Evolutionary conservation across 2,888 invertebrate genomes (phyloP), one percentile per base, ranked within the genome.

Genomic region (Drosophila prolongata): DNA sequence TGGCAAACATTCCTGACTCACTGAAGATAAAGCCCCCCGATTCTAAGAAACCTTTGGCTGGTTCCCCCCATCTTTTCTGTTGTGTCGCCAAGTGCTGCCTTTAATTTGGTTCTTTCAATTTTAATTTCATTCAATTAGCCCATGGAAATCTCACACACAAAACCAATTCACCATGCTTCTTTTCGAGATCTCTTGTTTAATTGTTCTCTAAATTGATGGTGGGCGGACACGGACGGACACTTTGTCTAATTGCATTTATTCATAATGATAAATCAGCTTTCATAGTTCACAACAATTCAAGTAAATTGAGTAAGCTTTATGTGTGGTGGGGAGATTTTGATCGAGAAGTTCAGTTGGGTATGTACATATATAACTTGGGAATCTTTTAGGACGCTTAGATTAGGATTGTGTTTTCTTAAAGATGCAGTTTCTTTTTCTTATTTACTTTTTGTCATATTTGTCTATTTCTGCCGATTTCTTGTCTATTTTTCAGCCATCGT

Each of bases 41-140:
- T 62, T 62, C 61, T 62, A 47, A 65, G 61, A 62, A 62, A 43
- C 50, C 34, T 14, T 19, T 27, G 11, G 38, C 14, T 10, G 19
- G 16, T 42, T 34, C 4, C 24, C 30, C 66, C 35, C n/a, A 27
- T 8, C 10, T 3, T 10, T 30, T 34, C 6, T 19, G 19, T 50
- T 50, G n/a, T 66, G 55, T 68, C 60, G 59, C 38, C 56, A 59
- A 71, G 53, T 52, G 68, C 47, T 56, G 68, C 66, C 38, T 70
- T 77, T 77, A 79, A 77, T 86, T 75, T 83, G 78, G 49, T 50
- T 70, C 81, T 84, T 89, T 84, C 74, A 87, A 78, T 87, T 89
- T 89, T 84, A 75, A 83, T 89, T 83, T 73, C 66, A 76, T 78
- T 89, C 89, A 83, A 83, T 83, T 83, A 83, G 89, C 59, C 74